Conservation (phyloP, 2,888 invertebrate species). For the Netelia fuscicornis region DNA sequence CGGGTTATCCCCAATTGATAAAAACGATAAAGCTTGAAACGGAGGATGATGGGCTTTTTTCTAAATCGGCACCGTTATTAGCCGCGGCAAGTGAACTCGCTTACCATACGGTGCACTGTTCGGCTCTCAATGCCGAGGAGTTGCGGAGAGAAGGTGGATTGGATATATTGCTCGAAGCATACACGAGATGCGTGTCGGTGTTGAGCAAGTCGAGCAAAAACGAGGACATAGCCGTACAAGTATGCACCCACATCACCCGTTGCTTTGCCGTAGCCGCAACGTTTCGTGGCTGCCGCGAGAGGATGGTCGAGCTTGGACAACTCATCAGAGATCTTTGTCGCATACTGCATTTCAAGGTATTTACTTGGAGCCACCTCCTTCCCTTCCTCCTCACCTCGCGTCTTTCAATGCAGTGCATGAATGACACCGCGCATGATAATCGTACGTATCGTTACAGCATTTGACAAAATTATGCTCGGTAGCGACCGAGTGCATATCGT, state of each 20-base stretch:
- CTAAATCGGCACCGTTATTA: slow-evolving; percentile 92
- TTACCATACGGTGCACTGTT: slow-evolving; percentile 98
- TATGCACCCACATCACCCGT: slow-evolving; percentile 95
- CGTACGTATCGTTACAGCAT: slow-evolving; percentile 86
- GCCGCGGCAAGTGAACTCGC: slow-evolving; percentile 97
- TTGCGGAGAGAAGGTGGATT: slow-evolving; percentile 96
- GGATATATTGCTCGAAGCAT: slow-evolving; percentile 95
- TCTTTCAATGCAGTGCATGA: too few species aligned
- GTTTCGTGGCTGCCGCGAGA: slow-evolving; percentile 95
- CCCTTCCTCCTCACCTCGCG: background rate
- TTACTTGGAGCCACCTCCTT: background rate
- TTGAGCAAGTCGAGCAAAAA: slow-evolving; percentile 92
- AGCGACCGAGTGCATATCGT: slow-evolving; percentile 96
- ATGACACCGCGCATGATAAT: slow-evolving; percentile 17
- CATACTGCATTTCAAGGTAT: slow-evolving; percentile 93
- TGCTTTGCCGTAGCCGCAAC: slow-evolving; percentile 98
- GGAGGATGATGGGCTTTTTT: slow-evolving; percentile 96
- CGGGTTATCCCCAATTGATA: slow-evolving; percentile 98
- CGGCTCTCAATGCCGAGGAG: slow-evolving; percentile 99
- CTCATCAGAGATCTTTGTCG: slow-evolving; percentile 94
- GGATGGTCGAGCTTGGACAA: slow-evolving; percentile 94
- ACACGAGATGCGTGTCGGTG: slow-evolving; percentile 97
- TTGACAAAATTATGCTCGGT: slow-evolving; percentile 93
- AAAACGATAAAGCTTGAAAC: slow-evolving; percentile 98
- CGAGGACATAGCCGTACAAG: slow-evolving; percentile 93